Evolutionary conservation across 2,888 invertebrate species (phyloP), one percentile per base, ranked within the genome.

Genomic region (Julus scanicus): DNA sequence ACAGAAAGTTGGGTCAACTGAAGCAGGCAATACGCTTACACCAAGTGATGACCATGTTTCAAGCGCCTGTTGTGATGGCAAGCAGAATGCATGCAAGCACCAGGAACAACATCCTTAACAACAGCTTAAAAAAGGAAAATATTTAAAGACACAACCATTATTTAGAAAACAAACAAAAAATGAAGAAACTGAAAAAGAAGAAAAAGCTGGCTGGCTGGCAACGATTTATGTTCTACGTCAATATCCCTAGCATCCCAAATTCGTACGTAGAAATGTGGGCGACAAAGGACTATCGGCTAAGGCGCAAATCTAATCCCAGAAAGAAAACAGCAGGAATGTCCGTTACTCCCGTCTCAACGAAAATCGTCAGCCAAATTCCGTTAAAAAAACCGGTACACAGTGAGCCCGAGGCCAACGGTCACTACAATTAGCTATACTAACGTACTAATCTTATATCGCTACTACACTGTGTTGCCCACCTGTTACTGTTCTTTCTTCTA

Each of bases 371-470:
- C 57, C 57, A 57, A 57, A 57, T 57, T 57, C 57, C 17, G 57
- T 17, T 15, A 15, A 17, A 57, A 29, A 17, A 57, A 57, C 57
- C 57, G 17, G 57, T 49, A 49, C 57, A 17, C 57, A 57, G 57
- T 57, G 57, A 17, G 57, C 17, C 57, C 15, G 57, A 57, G 57
- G 57, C 57, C 57, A 57, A 57, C 17, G 57, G 57, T 57, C 57
- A 17, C 57, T 57, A 17, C 57, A 57, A 57, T 57, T 57, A 17
- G 57, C 57, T 57, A 57, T 17, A 57, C 57, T 57, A 57, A 57
- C 57, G 57, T 57, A 57, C 57, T 57, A 57, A 57, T 57, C 17
- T 17, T 57, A 57, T 57, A 57, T 57, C 57, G 57, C 57, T 57
- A 57, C 57, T 15, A 57, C 57, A 57, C 57, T 57, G 57, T 57